phyloP scores from a whole-genome alignment of 2,113 vertebrate species.

The Leucopsar rothschildi region DNA sequence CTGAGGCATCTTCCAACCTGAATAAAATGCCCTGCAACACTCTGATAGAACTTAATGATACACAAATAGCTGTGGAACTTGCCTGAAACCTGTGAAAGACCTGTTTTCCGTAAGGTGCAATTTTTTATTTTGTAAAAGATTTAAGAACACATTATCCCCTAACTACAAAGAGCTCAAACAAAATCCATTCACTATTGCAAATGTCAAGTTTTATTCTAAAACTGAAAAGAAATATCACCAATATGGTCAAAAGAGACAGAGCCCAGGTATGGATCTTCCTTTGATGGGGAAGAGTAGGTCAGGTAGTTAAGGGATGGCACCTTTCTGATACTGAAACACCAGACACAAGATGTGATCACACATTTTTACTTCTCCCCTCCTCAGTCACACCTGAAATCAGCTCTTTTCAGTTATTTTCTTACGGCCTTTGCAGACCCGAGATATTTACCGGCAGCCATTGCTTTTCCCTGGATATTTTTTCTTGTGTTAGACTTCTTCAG shows the following conservation, averaged over 20 bases:
- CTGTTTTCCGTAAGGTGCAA: background rate
- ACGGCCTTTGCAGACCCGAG: background rate
- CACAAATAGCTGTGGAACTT: background rate
- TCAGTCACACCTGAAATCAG: background rate
- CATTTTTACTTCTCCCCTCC: background rate
- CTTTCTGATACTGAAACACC: background rate
- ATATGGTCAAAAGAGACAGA: background rate
- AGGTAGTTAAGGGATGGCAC: background rate
- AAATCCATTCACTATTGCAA: background rate
- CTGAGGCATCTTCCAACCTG: background rate
- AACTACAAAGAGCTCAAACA: background rate
- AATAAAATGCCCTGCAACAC: background rate
- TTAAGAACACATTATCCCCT: background rate
- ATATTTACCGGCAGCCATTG: slow-evolving; percentile 88
- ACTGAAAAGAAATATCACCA: background rate
- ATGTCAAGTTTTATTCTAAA: background rate
- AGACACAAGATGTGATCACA: background rate
- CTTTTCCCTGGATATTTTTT: slow-evolving; percentile 60
- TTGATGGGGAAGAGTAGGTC: accelerated
- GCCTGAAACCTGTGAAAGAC: background rate
- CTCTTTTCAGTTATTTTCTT: background rate
- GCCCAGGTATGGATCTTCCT: background rate
- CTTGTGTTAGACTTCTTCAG: slow-evolving; percentile 58
- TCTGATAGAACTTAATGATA: background rate
- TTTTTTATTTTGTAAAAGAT: background rate